These are phyloP conservation scores for Thalassaphorura encarpata DNA, from an alignment of 1,140 invertebrate genomes.

Conservation along the genomic window DNA sequence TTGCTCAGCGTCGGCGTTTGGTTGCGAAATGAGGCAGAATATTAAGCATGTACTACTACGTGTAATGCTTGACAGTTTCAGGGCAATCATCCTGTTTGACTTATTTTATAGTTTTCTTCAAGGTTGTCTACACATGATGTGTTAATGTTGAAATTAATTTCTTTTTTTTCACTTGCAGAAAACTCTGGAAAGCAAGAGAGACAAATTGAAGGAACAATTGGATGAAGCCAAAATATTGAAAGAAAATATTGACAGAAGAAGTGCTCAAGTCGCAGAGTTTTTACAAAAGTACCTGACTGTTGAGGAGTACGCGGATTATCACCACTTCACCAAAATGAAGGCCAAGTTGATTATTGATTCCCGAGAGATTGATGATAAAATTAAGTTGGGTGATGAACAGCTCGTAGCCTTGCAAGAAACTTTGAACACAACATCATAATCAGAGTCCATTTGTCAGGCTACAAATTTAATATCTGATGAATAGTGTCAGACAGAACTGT, in stretches of 20 bases:
- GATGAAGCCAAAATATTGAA: constrained; percentile 77
- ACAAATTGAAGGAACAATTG: constrained; percentile 65
- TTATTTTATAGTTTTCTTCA: no score
- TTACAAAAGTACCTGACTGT: constrained; percentile 62
- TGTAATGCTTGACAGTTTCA: no score
- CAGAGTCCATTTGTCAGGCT: no score
- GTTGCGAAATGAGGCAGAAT: no score
- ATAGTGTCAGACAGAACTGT: no score
- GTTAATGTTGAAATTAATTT: neutral
- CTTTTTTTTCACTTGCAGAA: constrained; percentile 48
- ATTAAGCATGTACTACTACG: no score
- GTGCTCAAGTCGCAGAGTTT: constrained; percentile 60
- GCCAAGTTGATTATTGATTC: constrained; percentile 77
- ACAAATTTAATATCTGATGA: no score
- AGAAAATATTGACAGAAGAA: constrained; percentile 68
- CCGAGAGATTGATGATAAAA: constrained; percentile 75
- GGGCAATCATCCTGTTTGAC: no score
- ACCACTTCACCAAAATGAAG: constrained; percentile 84
- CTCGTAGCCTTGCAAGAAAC: constrained; percentile 61
- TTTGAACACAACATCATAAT: constrained; percentile 1
- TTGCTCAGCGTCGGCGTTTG: no score
- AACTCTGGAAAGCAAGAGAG: constrained; percentile 61
- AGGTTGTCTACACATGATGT: neutral
- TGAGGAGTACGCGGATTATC: constrained; percentile 70
- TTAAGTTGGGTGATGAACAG: constrained; percentile 76